These are phyloP conservation scores for Himalopsyche anomala DNA, from an alignment of 2,888 invertebrate genomes.

Conservation along the genomic window DNA sequence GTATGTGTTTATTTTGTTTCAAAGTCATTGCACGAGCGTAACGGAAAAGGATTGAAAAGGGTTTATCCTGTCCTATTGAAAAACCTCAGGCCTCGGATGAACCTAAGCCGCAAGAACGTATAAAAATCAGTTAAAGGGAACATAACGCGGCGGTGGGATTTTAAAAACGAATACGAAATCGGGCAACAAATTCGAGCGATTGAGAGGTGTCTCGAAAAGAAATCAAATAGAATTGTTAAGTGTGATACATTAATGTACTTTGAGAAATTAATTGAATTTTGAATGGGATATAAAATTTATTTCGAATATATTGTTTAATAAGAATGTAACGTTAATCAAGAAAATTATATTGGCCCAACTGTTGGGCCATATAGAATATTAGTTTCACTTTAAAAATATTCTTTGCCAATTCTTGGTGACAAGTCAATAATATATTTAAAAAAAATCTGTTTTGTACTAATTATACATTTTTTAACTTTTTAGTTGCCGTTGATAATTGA, in stretches of 20 bases:
- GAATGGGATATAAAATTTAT: too few species aligned
- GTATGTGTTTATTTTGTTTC: constrained; percentile 27
- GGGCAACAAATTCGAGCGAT: not conserved
- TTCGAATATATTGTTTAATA: too few species aligned
- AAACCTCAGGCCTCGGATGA: constrained; percentile 25
- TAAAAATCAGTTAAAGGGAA: constrained; percentile 21
- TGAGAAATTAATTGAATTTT: not conserved
- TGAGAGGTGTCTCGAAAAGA: not conserved
- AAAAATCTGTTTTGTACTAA: too few species aligned
- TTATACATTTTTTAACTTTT: too few species aligned
- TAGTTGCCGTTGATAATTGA: too few species aligned
- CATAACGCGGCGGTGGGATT: not conserved
- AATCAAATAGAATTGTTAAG: not conserved
- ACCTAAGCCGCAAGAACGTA: constrained; percentile 15
- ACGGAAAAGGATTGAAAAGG: constrained; percentile 19
- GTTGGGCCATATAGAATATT: too few species aligned
- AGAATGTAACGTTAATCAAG: too few species aligned
- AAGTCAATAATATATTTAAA: too few species aligned
- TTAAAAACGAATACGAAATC: constrained; percentile 14
- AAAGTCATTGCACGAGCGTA: constrained; percentile 31
- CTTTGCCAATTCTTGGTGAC: too few species aligned
- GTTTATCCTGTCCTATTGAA: constrained; percentile 34
- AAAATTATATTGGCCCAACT: too few species aligned
- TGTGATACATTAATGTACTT: not conserved
- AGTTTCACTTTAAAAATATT: too few species aligned